Percentiles rank a stretch among this genome's conserved stretches.
Evolutionary conservation across 2,888 invertebrate species (phyloP).

Genomic region (Nematopogon swammerdamellus): DNA sequence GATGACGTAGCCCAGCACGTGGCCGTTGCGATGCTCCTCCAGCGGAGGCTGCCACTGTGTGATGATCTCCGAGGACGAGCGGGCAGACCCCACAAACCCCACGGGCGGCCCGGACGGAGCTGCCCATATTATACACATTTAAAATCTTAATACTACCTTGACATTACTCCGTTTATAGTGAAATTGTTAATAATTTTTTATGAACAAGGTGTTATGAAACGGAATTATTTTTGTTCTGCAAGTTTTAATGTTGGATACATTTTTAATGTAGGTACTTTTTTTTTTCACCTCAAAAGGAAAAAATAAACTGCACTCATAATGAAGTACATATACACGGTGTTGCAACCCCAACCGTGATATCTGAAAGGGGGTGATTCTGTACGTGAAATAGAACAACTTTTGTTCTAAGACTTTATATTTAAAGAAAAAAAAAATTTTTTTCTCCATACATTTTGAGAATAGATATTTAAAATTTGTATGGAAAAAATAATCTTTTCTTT

Average conservation of each 20-base stretch:
- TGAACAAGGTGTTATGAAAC: background rate
- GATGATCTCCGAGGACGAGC: constrained; percentile 93
- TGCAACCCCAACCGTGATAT: too few species aligned
- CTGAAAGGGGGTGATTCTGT: too few species aligned
- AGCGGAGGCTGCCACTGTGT: constrained; percentile 96
- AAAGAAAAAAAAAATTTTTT: too few species aligned
- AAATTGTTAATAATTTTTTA: background rate
- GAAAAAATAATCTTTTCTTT: too few species aligned
- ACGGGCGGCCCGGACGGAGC: constrained; percentile 96
- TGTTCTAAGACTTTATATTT: too few species aligned
- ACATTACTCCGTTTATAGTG: background rate
- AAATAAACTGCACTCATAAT: too few species aligned
- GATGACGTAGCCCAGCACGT: constrained; percentile 90
- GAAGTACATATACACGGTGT: too few species aligned
- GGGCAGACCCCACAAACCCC: constrained; percentile 91
- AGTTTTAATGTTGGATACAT: background rate
- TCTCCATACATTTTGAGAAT: too few species aligned
- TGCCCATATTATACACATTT: constrained; percentile 28
- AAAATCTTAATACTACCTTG: background rate
- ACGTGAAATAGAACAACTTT: too few species aligned
- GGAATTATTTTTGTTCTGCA: background rate
- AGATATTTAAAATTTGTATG: too few species aligned
- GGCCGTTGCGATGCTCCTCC: constrained; percentile 93
- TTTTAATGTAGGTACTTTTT: background rate
- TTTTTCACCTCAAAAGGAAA: too few species aligned